A percentile compares a stretch with the other conserved stretches of the same genome.
Conservation (phyloP, 2,888 invertebrate species). For the Metallyticus violacea region DNA sequence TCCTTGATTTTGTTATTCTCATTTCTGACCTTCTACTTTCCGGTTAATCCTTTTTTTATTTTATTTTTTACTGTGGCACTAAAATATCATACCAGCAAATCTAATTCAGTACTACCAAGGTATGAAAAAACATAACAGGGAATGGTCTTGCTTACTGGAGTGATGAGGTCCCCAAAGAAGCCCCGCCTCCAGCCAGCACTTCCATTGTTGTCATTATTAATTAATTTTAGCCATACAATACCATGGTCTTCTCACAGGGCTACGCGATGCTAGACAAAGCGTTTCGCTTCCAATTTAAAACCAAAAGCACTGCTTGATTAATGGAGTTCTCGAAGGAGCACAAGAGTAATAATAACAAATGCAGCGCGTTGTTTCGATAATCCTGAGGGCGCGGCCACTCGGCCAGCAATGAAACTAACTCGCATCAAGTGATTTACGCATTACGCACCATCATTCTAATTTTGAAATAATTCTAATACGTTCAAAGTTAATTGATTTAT, state of each 20-base stretch:
- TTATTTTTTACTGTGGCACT: too few species aligned
- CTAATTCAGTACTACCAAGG: neutral
- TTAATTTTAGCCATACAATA: neutral
- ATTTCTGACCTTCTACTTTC: too few species aligned
- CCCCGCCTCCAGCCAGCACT: neutral
- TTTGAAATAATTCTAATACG: too few species aligned
- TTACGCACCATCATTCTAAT: neutral
- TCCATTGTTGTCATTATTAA: neutral
- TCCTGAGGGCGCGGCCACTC: neutral
- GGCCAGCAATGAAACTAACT: neutral
- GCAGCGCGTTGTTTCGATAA: neutral
- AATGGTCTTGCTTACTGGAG: neutral
- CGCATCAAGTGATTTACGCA: neutral
- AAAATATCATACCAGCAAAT: too few species aligned
- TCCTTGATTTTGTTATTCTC: too few species aligned
- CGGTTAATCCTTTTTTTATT: too few species aligned
- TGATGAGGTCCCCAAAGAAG: neutral
- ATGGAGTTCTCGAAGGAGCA: neutral
- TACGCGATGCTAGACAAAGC: neutral
- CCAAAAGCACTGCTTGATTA: neutral
- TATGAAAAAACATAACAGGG: neutral
- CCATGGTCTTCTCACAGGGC: neutral
- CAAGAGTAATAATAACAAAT: neutral
- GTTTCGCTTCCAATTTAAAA: neutral
- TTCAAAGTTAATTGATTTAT: too few species aligned